Conservation (phyloP, 2,888 invertebrate genomes). For the Agrochola circellaris region DNA sequence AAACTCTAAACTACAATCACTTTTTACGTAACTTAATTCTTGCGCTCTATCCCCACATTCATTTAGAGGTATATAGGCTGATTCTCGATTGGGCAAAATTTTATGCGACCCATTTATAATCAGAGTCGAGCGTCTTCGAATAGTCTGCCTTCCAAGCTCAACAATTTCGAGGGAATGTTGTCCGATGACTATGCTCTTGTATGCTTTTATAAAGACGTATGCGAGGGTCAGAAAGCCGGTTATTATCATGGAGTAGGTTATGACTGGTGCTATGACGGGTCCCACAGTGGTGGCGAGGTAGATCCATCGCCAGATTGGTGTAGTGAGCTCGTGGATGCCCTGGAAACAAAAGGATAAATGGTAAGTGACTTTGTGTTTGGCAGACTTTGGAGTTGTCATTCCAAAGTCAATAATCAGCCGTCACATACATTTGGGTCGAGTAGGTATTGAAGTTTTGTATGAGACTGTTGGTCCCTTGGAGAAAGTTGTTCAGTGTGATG, state of each 20-base stretch:
- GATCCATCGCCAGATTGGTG: constrained; percentile 95
- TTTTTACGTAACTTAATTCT: constrained; percentile 75
- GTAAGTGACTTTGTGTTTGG: constrained; percentile 5
- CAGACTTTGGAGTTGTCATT: neutral
- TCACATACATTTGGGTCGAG: neutral
- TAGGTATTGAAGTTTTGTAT: neutral
- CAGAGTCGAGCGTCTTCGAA: constrained; percentile 92
- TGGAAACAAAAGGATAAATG: constrained; percentile 73
- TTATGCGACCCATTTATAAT: constrained; percentile 91
- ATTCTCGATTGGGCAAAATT: constrained; percentile 90
- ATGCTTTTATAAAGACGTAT: constrained; percentile 93
- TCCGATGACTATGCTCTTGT: constrained; percentile 93
- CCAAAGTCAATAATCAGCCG: neutral
- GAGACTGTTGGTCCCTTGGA: neutral
- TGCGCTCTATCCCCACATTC: constrained; percentile 67
- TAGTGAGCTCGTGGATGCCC: constrained; percentile 95
- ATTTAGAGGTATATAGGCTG: constrained; percentile 83
- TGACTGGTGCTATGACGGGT: constrained; percentile 92
- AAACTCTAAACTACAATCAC: constrained; percentile 76
- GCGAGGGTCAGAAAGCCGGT: constrained; percentile 92
- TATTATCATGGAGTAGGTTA: constrained; percentile 93
- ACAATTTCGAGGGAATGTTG: constrained; percentile 93
- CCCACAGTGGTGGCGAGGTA: constrained; percentile 95
- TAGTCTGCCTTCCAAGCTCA: constrained; percentile 93
- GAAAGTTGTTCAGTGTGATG: neutral